Evolutionary conservation across 2,888 invertebrate genomes (phyloP).

Genomic region (Drosophila sordidapex): DNA sequence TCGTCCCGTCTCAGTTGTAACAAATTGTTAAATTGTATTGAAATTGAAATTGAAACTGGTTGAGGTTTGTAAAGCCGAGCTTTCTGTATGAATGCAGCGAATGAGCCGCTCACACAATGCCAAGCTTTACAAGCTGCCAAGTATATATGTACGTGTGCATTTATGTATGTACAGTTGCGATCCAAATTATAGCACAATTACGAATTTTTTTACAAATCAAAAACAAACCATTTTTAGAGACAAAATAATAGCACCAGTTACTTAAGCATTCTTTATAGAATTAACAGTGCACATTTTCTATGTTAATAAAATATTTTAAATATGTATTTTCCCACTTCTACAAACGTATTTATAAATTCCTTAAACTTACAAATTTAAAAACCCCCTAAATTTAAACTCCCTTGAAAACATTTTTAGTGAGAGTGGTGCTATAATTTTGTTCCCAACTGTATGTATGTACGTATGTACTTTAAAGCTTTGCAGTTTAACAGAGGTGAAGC

Average conservation of each 20-base stretch:
- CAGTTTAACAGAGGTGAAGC: neutral
- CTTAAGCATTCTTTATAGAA: too few species aligned
- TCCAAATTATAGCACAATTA: neutral
- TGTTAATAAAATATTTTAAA: neutral
- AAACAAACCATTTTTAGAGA: neutral
- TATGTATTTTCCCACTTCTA: neutral
- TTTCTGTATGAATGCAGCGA: conserved; percentile 39
- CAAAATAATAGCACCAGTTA: too few species aligned
- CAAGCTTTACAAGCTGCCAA: conserved; percentile 5
- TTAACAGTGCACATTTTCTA: too few species aligned
- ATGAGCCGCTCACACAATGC: conserved; percentile 8
- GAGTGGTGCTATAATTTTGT: neutral
- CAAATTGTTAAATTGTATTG: conserved; percentile 75
- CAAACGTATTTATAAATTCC: neutral
- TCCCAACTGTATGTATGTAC: neutral
- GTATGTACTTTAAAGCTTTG: conserved; percentile 1
- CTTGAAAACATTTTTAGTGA: neutral
- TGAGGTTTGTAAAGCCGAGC: conserved; percentile 58
- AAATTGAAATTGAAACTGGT: conserved; percentile 78
- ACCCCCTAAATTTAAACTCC: neutral
- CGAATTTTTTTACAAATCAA: neutral
- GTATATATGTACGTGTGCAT: neutral
- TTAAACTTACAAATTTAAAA: neutral
- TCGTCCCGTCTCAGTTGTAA: conserved; percentile 62
- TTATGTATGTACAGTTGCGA: neutral